Conservation (phyloP, 1,140 invertebrate species). For the Anoplolepis gracilipes region DNA sequence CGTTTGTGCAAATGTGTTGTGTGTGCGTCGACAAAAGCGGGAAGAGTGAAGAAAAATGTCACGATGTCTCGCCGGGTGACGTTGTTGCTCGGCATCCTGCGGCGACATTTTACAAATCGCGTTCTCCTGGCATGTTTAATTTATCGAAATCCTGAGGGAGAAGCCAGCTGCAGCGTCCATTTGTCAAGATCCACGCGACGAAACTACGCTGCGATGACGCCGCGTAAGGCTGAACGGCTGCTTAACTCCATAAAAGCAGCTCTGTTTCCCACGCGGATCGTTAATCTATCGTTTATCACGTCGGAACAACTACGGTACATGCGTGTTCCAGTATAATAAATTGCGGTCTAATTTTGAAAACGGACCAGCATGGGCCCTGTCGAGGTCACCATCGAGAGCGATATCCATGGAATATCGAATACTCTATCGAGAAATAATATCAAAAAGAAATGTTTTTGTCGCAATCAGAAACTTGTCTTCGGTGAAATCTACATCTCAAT, state of each 20-base stretch:
- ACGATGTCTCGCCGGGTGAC: conserved; percentile 21
- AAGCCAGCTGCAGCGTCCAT: conserved; percentile 51
- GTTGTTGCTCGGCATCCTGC: conserved; percentile 21
- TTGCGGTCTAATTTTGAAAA: background rate
- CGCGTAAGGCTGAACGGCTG: conserved; percentile 24
- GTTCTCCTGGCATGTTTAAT: conserved; percentile 52
- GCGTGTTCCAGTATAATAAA: background rate
- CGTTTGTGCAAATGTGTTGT: background rate
- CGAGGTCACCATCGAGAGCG: background rate
- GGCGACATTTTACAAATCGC: conserved; percentile 61
- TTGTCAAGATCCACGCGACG: conserved; percentile 52
- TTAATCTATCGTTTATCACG: conserved; percentile 45
- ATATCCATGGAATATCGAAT: conserved; percentile 5
- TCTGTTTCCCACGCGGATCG: conserved; percentile 33
- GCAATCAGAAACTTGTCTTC: background rate
- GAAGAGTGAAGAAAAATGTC: conserved; percentile 51
- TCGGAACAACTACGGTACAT: background rate
- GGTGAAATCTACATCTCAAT: background rate
- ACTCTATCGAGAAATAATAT: background rate
- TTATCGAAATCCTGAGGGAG: conserved; percentile 57
- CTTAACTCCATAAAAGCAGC: conserved; percentile 40
- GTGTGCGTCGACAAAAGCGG: background rate
- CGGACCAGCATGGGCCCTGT: no score
- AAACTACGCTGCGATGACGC: conserved; percentile 22
- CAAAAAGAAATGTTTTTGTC: background rate